phyloP scores from a whole-genome alignment of 2,888 invertebrate genomes.

The Agrotis exclamationis region DNA sequence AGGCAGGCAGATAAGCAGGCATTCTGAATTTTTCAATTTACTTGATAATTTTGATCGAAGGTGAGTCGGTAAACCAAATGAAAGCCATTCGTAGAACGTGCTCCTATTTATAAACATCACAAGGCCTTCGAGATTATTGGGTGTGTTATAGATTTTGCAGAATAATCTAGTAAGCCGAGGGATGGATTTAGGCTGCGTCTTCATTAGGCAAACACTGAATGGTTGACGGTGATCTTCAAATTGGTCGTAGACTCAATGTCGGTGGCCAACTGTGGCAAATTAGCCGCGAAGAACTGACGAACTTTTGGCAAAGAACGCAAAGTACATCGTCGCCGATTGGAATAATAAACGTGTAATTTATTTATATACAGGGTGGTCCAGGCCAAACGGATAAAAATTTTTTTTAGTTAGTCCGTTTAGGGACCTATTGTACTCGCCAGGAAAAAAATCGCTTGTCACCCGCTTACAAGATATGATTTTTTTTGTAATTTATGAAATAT shows the following conservation, averaged over 20 bases:
- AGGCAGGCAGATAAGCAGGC: constrained; percentile 41
- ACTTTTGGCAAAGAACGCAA: too few species aligned
- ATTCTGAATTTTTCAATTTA: constrained; percentile 63
- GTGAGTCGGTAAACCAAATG: constrained; percentile 58
- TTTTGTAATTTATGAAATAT: too few species aligned
- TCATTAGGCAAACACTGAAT: not conserved
- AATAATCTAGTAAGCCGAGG: constrained; percentile 56
- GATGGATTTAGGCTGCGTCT: not conserved
- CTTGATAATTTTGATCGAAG: constrained; percentile 43
- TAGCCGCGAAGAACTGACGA: too few species aligned
- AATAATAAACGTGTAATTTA: too few species aligned
- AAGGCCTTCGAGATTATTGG: constrained; percentile 64
- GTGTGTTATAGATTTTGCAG: constrained; percentile 46
- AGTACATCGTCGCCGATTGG: too few species aligned
- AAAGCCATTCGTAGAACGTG: constrained; percentile 23
- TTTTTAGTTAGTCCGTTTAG: too few species aligned
- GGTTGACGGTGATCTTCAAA: not conserved
- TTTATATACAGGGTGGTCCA: too few species aligned
- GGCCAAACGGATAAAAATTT: too few species aligned
- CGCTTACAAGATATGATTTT: too few species aligned
- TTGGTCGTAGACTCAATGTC: not conserved
- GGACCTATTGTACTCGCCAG: too few species aligned
- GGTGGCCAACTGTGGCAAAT: too few species aligned
- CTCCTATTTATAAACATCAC: constrained; percentile 69
- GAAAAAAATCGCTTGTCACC: too few species aligned